A percentile compares a stretch with the other conserved stretches of the same genome.
These are phyloP conservation scores for Brachirus orientalis DNA, from an alignment of 2,113 vertebrate genomes.

Conservation along the genomic window DNA sequence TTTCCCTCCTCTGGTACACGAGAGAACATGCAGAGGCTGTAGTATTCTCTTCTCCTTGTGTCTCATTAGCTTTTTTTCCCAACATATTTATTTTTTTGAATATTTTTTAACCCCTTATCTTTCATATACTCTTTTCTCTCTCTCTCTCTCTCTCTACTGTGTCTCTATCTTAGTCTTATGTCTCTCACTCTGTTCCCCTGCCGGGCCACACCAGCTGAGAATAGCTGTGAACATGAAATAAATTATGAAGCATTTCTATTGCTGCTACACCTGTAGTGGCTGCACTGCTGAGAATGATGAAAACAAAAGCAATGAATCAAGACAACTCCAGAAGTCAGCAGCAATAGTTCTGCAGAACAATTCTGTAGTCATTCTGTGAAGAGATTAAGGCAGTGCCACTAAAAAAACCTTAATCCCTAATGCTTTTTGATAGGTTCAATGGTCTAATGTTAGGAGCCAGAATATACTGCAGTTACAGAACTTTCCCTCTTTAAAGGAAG, in stretches of 20 bases:
- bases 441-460: slow-evolving; percentile 12
- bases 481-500: too few species aligned
- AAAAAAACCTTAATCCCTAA: slow-evolving; percentile 41
- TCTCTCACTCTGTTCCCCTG: background rate
- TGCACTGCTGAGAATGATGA: slow-evolving; percentile 67
- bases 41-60: background rate
- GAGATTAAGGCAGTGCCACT: slow-evolving; percentile 36
- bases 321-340: slow-evolving; percentile 46
- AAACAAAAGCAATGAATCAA: slow-evolving; percentile 75
- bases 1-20: background rate
- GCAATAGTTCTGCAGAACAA: slow-evolving; percentile 52
- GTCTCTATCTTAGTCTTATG: background rate
- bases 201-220: slow-evolving; percentile 22
- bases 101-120: background rate
- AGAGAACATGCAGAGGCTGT: slow-evolving; percentile 1
- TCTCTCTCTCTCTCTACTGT: background rate
- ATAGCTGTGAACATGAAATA: slow-evolving; percentile 51
- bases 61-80: background rate
- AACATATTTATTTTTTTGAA: background rate
- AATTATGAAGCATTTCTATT: slow-evolving; percentile 71
- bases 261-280: slow-evolving; percentile 61
- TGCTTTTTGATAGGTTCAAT: slow-evolving; percentile 30
- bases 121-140: background rate
- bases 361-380: slow-evolving; percentile 49
- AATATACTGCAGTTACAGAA: background rate